Evolutionary conservation across 2,888 invertebrate genomes (phyloP), one percentile per base, ranked within the genome.

Genomic region (Tachina grossa): DNA sequence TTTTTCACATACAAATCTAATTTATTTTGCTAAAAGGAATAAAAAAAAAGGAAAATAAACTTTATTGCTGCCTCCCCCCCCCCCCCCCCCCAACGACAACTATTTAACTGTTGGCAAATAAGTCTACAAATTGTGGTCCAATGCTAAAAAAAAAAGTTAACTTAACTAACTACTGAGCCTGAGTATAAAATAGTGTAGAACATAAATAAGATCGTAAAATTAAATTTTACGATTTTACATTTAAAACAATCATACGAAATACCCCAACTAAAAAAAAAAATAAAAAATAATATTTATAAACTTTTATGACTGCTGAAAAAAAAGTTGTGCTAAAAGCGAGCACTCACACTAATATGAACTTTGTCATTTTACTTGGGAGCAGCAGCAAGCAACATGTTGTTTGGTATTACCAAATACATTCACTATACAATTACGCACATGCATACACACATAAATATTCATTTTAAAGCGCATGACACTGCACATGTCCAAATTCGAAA

Each of bases 1-100:
- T 55, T 22, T 51, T 72, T 75, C 66, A 75, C 16, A 45, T 47
- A 43, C n/a, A 82, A 75, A 82, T 82, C 53, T 82, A 82, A 76
- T 82, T 82, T 82, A 82, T 82, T 31, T 69, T 68, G 59, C 51
- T 43, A 51, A 80, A 74, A 57, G 22, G 11, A 39, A 72, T 14
- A 41, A 71, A 61, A 61, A 31, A 49, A 49, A 78, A 51, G n/a
- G 5, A 39, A 61, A 69, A 69, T 22, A 57, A 65, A 55, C n/a
- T 51, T 41, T n/a, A 13, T 13, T 72, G 31, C 43, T 63, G 22
- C 13, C 14, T 1, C 55, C n/a, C n/a, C n/a, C n/a, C n/a, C 1
- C n/a, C 16, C 13, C 16, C 14, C 22, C 19, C 14, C 16, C 11
- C 31, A 16, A 11, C 41, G 10, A 6, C 2, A 6, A 13, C 6